A percentile compares a stretch with the other conserved stretches of the same genome.
These are phyloP conservation scores for Pomatostomus ruficeps DNA, from an alignment of 2,113 vertebrate species.

Conservation along the genomic window DNA sequence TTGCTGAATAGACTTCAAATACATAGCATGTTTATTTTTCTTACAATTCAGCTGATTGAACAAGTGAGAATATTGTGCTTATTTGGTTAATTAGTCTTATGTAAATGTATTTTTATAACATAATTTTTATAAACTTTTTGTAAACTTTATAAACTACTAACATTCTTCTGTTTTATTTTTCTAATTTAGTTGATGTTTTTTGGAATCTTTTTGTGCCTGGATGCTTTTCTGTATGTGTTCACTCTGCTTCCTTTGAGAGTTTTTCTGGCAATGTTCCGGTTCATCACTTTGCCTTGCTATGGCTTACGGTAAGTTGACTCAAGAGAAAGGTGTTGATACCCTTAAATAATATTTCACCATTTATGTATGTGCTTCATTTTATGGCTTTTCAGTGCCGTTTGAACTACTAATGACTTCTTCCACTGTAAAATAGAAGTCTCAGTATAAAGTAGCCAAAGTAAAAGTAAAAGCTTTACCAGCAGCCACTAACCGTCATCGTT, in stretches of 20 bases:
- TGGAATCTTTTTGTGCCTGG: conserved; percentile 93
- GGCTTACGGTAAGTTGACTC: conserved; percentile 83
- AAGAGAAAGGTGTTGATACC: not conserved
- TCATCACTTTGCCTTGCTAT: conserved; percentile 91
- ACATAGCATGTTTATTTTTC: not conserved
- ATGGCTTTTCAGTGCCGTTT: not conserved
- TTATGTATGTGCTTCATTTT: not conserved
- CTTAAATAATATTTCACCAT: not conserved
- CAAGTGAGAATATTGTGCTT: not conserved
- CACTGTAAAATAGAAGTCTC: not conserved
- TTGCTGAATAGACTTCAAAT: not conserved
- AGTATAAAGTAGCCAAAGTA: not conserved
- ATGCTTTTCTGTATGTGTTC: conserved; percentile 96
- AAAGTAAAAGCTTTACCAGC: not conserved
- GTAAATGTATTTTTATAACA: not conserved
- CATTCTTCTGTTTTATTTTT: conserved; percentile 39
- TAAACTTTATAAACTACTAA: not conserved
- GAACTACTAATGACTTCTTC: not conserved
- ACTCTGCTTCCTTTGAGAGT: conserved; percentile 93
- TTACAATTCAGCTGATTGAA: not conserved
- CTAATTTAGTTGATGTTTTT: conserved; percentile 90
- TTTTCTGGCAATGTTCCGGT: conserved; percentile 84
- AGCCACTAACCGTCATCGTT: not conserved
- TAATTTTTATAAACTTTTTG: not conserved
- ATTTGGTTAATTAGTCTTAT: not conserved